A percentile compares a stretch with the other conserved stretches of the same genome.
Evolutionary conservation across 1,140 invertebrate genomes (phyloP).

Genomic region (Melanaphis sacchari): DNA sequence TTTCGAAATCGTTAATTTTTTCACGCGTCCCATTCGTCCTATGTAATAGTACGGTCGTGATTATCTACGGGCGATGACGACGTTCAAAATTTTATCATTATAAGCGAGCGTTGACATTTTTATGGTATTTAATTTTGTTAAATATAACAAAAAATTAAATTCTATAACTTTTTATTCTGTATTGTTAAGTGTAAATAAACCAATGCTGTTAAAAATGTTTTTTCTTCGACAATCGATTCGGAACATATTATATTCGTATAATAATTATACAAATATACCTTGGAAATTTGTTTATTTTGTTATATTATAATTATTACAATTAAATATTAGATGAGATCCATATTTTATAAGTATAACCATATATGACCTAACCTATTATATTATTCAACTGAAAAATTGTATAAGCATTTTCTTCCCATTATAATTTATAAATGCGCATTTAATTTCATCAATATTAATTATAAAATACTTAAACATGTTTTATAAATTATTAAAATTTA

Average conservation of each 20-base stretch:
- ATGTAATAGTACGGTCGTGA: background rate
- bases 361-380: background rate
- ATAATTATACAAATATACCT: background rate
- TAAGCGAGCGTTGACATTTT: background rate
- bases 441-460: conserved; percentile 12
- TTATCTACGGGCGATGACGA: background rate
- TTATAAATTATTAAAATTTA: conserved; percentile 15
- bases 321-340: background rate
- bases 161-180: background rate
- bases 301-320: background rate
- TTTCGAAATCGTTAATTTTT: conserved; percentile 26
- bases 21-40: background rate
- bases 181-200: background rate
- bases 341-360: background rate
- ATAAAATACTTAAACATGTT: conserved; percentile 10
- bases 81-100: background rate
- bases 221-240: background rate
- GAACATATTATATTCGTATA: background rate
- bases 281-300: background rate
- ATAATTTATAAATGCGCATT: background rate
- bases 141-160: background rate
- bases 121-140: background rate
- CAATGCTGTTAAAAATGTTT: background rate
- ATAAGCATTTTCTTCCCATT: background rate
- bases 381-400: background rate